phyloP scores from a whole-genome alignment of 2,113 vertebrate genomes.

The Solenodon paradoxus region DNA sequence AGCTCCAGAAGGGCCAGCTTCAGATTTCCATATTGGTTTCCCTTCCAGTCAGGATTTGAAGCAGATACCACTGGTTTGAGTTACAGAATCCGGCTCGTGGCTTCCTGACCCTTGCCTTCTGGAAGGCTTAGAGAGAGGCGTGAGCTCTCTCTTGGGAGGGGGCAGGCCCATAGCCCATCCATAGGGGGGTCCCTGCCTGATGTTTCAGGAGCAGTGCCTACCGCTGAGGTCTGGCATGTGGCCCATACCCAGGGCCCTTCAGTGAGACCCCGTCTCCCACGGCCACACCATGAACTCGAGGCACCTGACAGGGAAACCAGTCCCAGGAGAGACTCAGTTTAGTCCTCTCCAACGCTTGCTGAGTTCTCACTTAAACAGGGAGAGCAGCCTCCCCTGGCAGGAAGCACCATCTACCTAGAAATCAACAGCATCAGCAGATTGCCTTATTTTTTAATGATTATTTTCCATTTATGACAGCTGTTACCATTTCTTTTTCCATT shows the following conservation, averaged over 20 bases:
- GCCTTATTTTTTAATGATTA: background rate
- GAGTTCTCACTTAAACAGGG: background rate
- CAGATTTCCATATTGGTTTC: conserved; percentile 66
- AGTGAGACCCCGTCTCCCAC: background rate
- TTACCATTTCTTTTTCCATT: background rate
- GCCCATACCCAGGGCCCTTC: background rate
- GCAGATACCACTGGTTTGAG: background rate
- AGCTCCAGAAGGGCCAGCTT: background rate
- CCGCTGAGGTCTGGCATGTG: no score
- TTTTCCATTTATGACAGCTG: conserved; percentile 10
- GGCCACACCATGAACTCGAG: background rate
- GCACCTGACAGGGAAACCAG: background rate
- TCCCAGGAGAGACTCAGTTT: background rate
- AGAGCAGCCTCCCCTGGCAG: background rate
- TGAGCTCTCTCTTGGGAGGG: background rate
- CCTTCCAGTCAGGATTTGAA: conserved; percentile 36
- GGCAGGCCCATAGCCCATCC: background rate
- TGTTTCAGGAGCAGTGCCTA: background rate
- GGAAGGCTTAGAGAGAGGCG: background rate
- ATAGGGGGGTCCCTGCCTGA: background rate
- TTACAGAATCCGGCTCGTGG: conserved; percentile 55
- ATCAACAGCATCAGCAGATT: background rate
- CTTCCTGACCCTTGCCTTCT: conserved; percentile 43
- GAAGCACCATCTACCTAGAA: background rate
- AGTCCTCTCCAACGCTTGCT: background rate